These are phyloP conservation scores for Platysternon megacephalum DNA, from an alignment of 2,113 vertebrate species.

Conservation along the genomic window DNA sequence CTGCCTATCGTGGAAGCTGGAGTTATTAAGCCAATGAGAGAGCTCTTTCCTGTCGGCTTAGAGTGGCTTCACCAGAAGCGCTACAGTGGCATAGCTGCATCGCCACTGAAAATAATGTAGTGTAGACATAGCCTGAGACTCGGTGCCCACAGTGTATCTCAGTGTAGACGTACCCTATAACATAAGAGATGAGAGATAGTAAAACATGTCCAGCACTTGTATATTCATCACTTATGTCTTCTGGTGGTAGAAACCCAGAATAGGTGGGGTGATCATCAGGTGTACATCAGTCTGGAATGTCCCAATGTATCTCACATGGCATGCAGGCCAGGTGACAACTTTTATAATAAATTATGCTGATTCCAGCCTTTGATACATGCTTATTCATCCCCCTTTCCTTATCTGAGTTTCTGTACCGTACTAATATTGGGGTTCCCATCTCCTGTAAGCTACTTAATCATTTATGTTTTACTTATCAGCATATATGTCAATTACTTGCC, in stretches of 20 bases:
- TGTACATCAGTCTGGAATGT: neutral
- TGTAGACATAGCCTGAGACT: no score
- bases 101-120: no score
- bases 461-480: no score
- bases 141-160: neutral
- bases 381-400: neutral
- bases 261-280: neutral
- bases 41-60: no score
- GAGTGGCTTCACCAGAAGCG: no score
- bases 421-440: neutral
- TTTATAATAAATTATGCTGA: neutral
- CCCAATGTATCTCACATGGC: neutral
- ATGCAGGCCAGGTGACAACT: neutral
- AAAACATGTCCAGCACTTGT: neutral
- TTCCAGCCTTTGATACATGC: no score
- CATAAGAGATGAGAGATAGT: neutral
- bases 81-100: no score
- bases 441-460: neutral
- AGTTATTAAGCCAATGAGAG: no score
- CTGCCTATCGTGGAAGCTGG: no score
- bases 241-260: neutral
- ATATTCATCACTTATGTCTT: neutral
- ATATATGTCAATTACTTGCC: neutral
- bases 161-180: neutral
- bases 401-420: no score